Evolutionary conservation across 2,113 vertebrate species (phyloP).

Genomic region (Scopus umbretta): DNA sequence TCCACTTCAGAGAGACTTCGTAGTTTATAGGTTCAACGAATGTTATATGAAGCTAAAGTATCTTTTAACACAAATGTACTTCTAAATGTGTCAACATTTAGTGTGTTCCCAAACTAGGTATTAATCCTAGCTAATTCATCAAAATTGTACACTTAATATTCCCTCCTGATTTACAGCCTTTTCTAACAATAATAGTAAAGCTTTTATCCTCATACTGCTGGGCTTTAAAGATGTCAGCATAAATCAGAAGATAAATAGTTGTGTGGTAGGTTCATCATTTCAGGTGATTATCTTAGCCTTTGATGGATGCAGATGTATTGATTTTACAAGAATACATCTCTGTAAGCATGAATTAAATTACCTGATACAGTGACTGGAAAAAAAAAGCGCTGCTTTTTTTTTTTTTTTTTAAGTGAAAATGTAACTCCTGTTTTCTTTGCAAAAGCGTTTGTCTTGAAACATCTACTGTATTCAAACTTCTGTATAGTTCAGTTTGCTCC

Average conservation of each 20-base stretch:
- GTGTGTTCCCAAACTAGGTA: neutral
- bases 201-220: neutral
- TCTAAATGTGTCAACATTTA: neutral
- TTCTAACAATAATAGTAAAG: neutral
- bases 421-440: neutral
- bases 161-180: neutral
- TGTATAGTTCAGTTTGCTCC: neutral
- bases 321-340: neutral
- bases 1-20: neutral
- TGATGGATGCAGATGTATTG: neutral
- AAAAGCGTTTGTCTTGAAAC: neutral
- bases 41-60: neutral
- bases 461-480: neutral
- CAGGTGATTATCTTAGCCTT: neutral
- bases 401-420: neutral
- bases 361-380: neutral
- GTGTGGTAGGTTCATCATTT: neutral
- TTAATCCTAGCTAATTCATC: conserved; percentile 41
- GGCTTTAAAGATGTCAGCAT: neutral
- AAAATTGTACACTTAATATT: conserved; percentile 20
- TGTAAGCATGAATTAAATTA: neutral
- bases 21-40: neutral
- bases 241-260: conserved; percentile 37
- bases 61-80: neutral
- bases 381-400: neutral